Conservation (phyloP, 2,888 invertebrate species). For the Plebejus anna region DNA sequence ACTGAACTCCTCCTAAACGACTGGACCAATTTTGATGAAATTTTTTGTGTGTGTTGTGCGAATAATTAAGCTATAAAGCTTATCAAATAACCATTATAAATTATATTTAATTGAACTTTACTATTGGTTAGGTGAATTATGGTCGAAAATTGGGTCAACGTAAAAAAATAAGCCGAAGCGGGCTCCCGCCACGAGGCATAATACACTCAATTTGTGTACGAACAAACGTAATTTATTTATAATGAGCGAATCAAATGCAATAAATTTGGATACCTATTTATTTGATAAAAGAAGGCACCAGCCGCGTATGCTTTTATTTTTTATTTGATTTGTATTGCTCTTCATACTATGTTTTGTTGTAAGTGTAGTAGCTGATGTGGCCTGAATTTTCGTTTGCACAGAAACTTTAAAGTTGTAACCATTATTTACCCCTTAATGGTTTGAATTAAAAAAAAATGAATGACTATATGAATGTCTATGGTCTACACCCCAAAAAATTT, state of each 20-base stretch:
- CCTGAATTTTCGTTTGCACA: too few relatives aligned
- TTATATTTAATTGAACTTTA: constrained; percentile 24
- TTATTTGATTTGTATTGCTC: background rate
- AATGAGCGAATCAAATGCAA: constrained; percentile 26
- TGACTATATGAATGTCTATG: too few relatives aligned
- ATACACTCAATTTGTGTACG: constrained; percentile 15
- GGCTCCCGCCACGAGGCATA: background rate
- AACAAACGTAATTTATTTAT: constrained; percentile 6
- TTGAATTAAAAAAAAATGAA: too few relatives aligned
- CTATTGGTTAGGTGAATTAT: constrained; percentile 9
- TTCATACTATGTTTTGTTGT: too few relatives aligned
- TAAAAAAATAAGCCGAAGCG: constrained; percentile 9
- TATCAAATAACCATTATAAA: constrained; percentile 6
- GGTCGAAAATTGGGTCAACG: constrained; percentile 19
- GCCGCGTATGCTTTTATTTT: background rate
- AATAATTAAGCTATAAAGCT: constrained; percentile 8
- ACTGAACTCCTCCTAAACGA: too few relatives aligned
- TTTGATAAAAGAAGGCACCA: background rate
- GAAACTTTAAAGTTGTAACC: too few relatives aligned
- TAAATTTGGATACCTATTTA: background rate
- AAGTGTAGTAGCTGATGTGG: too few relatives aligned
- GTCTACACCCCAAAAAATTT: too few relatives aligned
- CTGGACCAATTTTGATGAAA: too few relatives aligned
- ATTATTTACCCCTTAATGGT: too few relatives aligned
- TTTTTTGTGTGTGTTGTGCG: background rate